Evolutionary conservation across 2,888 invertebrate species (phyloP), one percentile per base, ranked within the genome.

Genomic region (Hyles lineata): DNA sequence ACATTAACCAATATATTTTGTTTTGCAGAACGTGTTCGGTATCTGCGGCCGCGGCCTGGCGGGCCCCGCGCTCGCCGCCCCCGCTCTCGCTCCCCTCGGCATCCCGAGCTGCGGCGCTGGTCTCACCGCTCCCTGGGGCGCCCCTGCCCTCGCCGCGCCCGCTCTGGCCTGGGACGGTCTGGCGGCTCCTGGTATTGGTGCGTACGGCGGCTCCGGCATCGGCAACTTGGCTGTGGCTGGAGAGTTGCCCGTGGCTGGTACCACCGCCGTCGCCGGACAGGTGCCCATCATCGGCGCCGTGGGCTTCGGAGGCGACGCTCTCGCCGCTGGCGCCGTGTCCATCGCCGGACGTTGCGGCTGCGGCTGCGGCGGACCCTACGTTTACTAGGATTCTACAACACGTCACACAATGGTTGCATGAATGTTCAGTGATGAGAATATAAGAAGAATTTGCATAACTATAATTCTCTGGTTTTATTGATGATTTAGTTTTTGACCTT

Each of bases 261-360:
- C 71, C 71, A 74, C 71, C 60, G 76, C 79, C 73, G 81, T 86
- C 60, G 78, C 79, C 8, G 86, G 87, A 69, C 82, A 82, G 71
- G 82, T 87, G 43, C 87, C 88, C 61, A 83, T 85, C 72, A 80
- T 84, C 35, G 85, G 87, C 71, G 79, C 83, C 21, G 87, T 87
- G 25, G 78, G 79, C 29, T 85, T 85, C 81, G 76, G 78, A 32
- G 87, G 87, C n/a, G 71, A 71, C 35, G 81, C 85, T 52, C 80
- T 81, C 50, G 86, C 85, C 73, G 77, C 76, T 59, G 85, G 84
- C 70, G 74, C 78, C 52, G 83, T 81, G 67, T 72, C 62, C 74
- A 76, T 76, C 69, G 70, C 73, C 9, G 78, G 76, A 55, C 70
- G 25, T 60, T 63, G 76, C 72, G 70, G 72, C 50, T 60, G 76